Base-by-base conservation (phyloP, 2,797 vertebrate species). In the Toxotes lorentzi region DNA sequence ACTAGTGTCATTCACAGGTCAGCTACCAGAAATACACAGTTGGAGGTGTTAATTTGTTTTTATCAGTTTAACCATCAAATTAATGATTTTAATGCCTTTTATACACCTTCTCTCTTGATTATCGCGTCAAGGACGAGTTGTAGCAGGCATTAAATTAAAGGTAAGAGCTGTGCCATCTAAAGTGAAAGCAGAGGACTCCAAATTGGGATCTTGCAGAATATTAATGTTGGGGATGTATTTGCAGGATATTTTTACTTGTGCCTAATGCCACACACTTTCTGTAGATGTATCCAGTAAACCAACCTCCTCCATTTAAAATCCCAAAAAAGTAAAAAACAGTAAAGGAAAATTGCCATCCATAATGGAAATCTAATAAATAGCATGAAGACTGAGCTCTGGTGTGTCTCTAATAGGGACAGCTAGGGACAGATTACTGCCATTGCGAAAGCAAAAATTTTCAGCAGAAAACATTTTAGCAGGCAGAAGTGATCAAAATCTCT, bases 401-500 rank as follows among this genome's bases (percentile, higher is more conserved):
- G 34, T 67, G 34, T 9, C 34, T 64, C 53, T 53, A 60, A 53
- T 69, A 30, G 27, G 27, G 27, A 30, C 27, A 30, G 27, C 27
- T 30, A 30, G 27, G 27, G 27, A 30, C 27, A 30, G 27, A 30
- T 54, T 54, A 16, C 11, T 48, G 24, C 4, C 1, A 2, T 2
- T 38, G 51, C 9, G 16, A 5, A 43, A 14, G 2, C 5, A 23
- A 30, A 17, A 11, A 40, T 24, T 34, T 50, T 59, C 4, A 59
- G 32, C 0, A 48, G 43, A 23, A 58, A 73, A 34, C 16, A 43
- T 43, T 57, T 73, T 38, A 34, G 70, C 43, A 60, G 54, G 30
- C 3, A 0, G 9, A 76, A 41, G 47, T 40, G 69, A 50, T 77
- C 23, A 27, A 34, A 57, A 16, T 34, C 69, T 34, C 69, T 62